Evolutionary conservation across 92 coral and sea anemone species (phyloP).

Genomic region (Parazoanthus darwini): DNA sequence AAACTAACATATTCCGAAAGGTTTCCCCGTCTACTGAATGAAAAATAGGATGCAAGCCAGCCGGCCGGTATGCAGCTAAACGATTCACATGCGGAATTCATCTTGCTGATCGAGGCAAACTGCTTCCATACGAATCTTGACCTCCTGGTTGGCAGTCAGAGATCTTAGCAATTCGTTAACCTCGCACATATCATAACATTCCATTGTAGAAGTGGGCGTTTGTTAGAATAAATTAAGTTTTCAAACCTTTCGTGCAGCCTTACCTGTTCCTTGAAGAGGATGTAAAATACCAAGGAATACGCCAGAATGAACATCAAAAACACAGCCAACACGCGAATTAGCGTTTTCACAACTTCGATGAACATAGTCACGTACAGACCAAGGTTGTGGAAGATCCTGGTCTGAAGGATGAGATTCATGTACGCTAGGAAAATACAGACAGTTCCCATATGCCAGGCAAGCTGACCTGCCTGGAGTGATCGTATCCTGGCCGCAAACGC

Average conservation of each 20-base stretch:
- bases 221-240: not conserved
- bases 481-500: constrained; percentile 43
- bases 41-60: too few relatives aligned
- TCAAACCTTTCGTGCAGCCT: not conserved
- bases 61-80: too few relatives aligned
- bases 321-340: constrained; percentile 64
- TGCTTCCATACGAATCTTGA: too few relatives aligned
- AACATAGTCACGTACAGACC: constrained; percentile 95
- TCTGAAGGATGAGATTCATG: constrained; percentile 71
- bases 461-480: constrained; percentile 27
- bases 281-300: constrained; percentile 77
- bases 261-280: constrained; percentile 85
- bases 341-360: constrained; percentile 75
- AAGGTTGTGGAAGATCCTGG: constrained; percentile 62
- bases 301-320: constrained; percentile 74
- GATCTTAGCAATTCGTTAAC: too few relatives aligned
- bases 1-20: too few relatives aligned
- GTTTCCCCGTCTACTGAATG: too few relatives aligned
- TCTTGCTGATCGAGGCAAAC: too few relatives aligned
- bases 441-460: constrained; percentile 76
- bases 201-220: too few relatives aligned
- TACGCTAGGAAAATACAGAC: constrained; percentile 79
- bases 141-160: too few relatives aligned
- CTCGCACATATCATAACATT: too few relatives aligned
- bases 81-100: too few relatives aligned